Percentiles rank a stretch among this genome's conserved stretches.
Conservation (phyloP, 2,888 invertebrate species). For the Orchesellides sinensis region DNA sequence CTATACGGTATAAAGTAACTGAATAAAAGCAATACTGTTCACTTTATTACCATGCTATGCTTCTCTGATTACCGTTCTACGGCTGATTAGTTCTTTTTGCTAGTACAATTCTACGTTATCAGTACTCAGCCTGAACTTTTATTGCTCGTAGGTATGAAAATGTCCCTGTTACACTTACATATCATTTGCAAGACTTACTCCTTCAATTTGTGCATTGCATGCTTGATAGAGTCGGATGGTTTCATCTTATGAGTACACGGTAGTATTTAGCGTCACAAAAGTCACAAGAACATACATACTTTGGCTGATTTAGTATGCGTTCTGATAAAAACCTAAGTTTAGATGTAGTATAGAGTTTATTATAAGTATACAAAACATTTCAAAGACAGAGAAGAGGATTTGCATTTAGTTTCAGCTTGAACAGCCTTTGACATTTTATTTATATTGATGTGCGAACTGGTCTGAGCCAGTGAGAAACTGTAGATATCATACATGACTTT, state of each 20-base stretch:
- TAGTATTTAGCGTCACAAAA: no score
- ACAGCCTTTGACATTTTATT: slow-evolving; percentile 47
- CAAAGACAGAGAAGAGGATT: slow-evolving; percentile 18
- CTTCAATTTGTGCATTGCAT: not conserved
- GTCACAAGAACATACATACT: not conserved
- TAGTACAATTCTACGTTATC: not conserved
- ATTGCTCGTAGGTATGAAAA: slow-evolving; percentile 25
- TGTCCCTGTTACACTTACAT: slow-evolving; percentile 55
- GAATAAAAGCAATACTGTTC: not conserved
- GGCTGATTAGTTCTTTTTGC: slow-evolving; percentile 20
- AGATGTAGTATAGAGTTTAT: not conserved
- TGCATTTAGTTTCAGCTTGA: slow-evolving; percentile 33
- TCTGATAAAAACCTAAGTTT: not conserved
- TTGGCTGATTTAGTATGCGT: no score
- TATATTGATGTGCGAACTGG: slow-evolving; percentile 20
- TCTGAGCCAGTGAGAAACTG: slow-evolving; percentile 18
- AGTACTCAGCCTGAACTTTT: not conserved
- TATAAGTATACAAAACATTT: not conserved
- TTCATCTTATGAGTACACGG: slow-evolving; percentile 3
- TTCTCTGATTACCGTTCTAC: slow-evolving; percentile 12
- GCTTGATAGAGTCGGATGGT: not conserved
- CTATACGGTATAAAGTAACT: not conserved
- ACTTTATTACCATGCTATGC: not conserved
- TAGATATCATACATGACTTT: slow-evolving; percentile 4
- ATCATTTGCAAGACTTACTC: slow-evolving; percentile 33